phyloP scores from a whole-genome alignment of 2,888 invertebrate genomes.

The Stictocephala bisonia region DNA sequence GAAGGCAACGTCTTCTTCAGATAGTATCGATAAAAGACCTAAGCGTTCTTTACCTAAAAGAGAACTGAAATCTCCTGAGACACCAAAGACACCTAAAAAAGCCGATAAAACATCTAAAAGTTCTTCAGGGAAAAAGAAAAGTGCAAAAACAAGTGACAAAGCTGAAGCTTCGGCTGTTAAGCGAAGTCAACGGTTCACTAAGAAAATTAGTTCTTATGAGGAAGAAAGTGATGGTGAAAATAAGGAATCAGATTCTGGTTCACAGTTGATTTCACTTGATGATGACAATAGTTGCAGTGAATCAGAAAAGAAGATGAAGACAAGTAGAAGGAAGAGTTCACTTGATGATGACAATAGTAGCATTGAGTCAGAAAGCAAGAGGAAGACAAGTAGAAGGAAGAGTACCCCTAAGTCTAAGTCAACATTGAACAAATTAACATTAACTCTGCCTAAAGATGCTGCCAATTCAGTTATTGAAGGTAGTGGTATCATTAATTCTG shows the following conservation, averaged over 20 bases:
- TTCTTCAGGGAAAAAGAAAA: background rate
- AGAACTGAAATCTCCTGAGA: too few species aligned
- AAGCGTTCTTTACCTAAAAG: too few species aligned
- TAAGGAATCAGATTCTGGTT: background rate
- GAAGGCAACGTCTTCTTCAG: too few species aligned
- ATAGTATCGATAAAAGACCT: too few species aligned
- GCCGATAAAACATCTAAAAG: background rate
- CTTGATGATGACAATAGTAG: background rate
- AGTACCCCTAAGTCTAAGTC: background rate
- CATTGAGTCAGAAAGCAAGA: too few species aligned
- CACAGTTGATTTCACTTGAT: background rate
- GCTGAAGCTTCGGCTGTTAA: background rate
- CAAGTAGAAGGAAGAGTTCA: background rate
- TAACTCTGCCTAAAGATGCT: conserved; percentile 15
- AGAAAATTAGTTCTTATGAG: background rate
- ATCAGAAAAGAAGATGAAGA: background rate
- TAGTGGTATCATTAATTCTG: conserved; percentile 8
- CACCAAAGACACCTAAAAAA: background rate
- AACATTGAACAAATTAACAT: background rate
- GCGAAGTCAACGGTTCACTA: background rate
- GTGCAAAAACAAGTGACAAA: background rate
- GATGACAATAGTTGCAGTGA: too few species aligned
- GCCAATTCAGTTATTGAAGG: conserved; percentile 2
- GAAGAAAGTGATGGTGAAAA: background rate
- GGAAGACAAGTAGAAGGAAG: background rate